A percentile compares a stretch with the other conserved stretches of the same genome.
These are phyloP conservation scores for Coracias cyanogaster DNA, from an alignment of 2,797 vertebrate species.

Conservation along the genomic window DNA sequence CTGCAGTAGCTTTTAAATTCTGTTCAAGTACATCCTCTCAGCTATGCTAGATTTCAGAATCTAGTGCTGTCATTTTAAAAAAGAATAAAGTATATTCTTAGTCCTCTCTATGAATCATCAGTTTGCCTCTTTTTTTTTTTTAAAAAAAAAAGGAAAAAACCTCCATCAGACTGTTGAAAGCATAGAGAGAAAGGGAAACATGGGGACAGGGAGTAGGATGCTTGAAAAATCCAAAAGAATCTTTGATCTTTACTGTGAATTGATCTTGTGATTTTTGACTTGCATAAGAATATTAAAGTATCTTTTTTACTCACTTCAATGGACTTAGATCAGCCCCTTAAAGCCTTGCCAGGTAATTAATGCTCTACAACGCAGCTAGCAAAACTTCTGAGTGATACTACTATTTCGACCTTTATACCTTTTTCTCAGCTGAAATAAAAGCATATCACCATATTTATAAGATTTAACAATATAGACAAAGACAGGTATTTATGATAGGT, in stretches of 20 bases:
- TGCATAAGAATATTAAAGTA: neutral
- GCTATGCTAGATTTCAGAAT: neutral
- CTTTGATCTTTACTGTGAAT: slow-evolving; percentile 17
- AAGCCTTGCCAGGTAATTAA: neutral
- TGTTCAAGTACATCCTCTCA: neutral
- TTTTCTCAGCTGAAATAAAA: neutral
- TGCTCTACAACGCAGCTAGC: neutral
- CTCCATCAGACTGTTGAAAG: neutral
- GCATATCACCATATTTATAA: too few species aligned
- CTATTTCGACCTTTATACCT: neutral
- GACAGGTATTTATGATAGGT: neutral
- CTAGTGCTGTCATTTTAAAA: neutral
- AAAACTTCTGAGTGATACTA: neutral
- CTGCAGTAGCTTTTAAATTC: slow-evolving; percentile 8
- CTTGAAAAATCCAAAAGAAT: neutral
- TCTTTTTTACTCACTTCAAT: neutral
- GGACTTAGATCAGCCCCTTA: neutral
- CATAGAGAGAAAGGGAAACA: neutral
- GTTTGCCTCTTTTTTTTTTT: neutral
- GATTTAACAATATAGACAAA: too few species aligned
- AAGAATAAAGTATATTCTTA: neutral
- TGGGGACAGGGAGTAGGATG: neutral
- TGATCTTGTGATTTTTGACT: slow-evolving; percentile 12
- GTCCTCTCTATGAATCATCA: slow-evolving; percentile 5
- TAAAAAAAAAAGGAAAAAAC: neutral